phyloP scores from a whole-genome alignment of 2,888 invertebrate genomes.

The Scrobipalpa atriplicella region DNA sequence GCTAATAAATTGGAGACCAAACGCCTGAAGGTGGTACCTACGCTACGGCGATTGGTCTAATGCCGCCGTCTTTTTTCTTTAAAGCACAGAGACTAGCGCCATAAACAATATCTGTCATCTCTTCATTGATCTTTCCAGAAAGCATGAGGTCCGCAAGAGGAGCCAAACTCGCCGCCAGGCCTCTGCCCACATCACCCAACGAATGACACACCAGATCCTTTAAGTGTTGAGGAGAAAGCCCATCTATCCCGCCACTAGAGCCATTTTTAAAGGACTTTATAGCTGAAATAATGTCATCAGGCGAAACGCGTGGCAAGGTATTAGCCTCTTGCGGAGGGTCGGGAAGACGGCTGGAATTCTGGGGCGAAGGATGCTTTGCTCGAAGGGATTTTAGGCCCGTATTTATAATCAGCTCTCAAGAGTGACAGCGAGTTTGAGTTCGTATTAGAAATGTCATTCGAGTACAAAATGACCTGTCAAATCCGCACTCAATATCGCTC shows the following conservation, averaged over 20 bases:
- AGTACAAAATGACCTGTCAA: too few species aligned
- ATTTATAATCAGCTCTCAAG: too few species aligned
- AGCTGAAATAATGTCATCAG: neutral
- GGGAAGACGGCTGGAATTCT: neutral
- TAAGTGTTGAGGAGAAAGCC: conserved; percentile 19
- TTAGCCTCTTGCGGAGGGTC: neutral
- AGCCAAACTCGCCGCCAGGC: conserved; percentile 4
- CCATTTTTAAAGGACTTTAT: conserved; percentile 17
- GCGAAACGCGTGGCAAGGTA: neutral
- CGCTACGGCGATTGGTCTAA: conserved; percentile 26
- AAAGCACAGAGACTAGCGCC: conserved; percentile 29
- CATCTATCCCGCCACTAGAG: conserved; percentile 18
- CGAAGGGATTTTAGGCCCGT: neutral
- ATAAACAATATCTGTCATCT: conserved; percentile 9
- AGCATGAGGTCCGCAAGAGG: conserved; percentile 24
- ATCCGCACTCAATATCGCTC: too few species aligned
- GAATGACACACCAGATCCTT: conserved; percentile 10
- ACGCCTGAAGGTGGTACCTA: conserved; percentile 6
- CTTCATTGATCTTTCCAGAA: conserved; percentile 9
- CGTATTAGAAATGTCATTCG: too few species aligned
- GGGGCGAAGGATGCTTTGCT: neutral
- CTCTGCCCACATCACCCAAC: conserved; percentile 8
- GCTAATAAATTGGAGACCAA: neutral
- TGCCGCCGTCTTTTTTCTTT: conserved; percentile 30
- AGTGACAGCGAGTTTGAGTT: too few species aligned